phyloP scores from a whole-genome alignment of 2,888 invertebrate species.

The Lasioglossum oenotherae region DNA sequence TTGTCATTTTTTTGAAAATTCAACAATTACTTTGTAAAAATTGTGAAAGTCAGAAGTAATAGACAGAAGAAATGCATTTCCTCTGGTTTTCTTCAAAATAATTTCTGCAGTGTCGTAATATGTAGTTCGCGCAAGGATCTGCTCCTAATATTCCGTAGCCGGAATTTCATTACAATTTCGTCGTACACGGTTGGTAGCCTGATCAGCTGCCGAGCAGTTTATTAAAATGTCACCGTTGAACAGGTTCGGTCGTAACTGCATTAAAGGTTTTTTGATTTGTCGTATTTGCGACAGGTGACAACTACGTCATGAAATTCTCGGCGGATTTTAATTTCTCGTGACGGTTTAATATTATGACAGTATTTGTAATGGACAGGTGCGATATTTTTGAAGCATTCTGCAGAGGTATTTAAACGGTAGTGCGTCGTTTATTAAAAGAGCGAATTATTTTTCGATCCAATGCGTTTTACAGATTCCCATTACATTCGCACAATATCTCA shows the following conservation, averaged over 20 bases:
- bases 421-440: background rate
- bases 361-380: background rate
- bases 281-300: constrained; percentile 28
- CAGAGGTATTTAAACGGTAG: background rate
- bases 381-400: background rate
- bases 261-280: constrained; percentile 15
- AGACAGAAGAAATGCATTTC: no score
- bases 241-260: constrained; percentile 21
- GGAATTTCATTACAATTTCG: background rate
- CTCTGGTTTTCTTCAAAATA: background rate
- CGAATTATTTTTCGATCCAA: background rate
- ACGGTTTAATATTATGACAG: constrained; percentile 7
- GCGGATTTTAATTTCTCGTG: constrained; percentile 18
- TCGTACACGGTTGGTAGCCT: background rate
- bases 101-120: background rate
- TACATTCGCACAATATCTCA: no score
- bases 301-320: constrained; percentile 1
- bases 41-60: no score
- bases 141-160: background rate
- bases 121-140: background rate
- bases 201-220: background rate
- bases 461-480: no score
- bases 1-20: no score
- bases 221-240: constrained; percentile 34
- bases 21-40: no score